These are phyloP conservation scores for Pipistrellus pygmaeus DNA, from an alignment of 2,797 vertebrate genomes.

Conservation along the genomic window DNA sequence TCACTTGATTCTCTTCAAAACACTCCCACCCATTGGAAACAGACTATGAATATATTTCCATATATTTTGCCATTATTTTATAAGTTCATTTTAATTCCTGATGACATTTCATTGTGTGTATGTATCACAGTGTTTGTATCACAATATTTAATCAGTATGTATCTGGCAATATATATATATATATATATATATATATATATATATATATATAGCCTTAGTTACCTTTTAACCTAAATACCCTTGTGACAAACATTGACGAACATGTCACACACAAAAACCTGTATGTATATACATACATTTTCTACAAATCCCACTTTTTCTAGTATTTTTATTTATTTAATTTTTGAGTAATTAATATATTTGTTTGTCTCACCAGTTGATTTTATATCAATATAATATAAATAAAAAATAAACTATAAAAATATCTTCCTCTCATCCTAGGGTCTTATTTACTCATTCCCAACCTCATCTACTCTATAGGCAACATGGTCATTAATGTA, in stretches of 20 bases:
- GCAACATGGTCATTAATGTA: background rate
- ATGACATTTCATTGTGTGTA: background rate
- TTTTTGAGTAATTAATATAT: background rate
- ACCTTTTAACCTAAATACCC: slow-evolving; percentile 30
- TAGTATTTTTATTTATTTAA: background rate
- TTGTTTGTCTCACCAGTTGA: background rate
- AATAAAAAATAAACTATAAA: background rate
- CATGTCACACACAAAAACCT: background rate
- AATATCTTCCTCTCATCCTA: background rate
- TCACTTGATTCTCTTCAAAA: background rate
- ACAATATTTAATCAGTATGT: background rate
- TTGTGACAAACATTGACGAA: slow-evolving; percentile 12
- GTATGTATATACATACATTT: background rate
- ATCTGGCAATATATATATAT: background rate
- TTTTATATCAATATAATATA: background rate
- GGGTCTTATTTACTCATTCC: background rate
- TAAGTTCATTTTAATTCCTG: background rate
- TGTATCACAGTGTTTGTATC: background rate
- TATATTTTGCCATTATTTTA: slow-evolving; percentile 40
- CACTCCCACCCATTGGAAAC: background rate
- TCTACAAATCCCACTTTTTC: background rate
- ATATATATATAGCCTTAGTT: background rate
- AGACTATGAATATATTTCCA: background rate
- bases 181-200: background rate
- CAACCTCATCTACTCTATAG: background rate